These are phyloP conservation scores for Heterodera filipjevi DNA, from an alignment of 2,888 invertebrate species.

Conservation along the genomic window DNA sequence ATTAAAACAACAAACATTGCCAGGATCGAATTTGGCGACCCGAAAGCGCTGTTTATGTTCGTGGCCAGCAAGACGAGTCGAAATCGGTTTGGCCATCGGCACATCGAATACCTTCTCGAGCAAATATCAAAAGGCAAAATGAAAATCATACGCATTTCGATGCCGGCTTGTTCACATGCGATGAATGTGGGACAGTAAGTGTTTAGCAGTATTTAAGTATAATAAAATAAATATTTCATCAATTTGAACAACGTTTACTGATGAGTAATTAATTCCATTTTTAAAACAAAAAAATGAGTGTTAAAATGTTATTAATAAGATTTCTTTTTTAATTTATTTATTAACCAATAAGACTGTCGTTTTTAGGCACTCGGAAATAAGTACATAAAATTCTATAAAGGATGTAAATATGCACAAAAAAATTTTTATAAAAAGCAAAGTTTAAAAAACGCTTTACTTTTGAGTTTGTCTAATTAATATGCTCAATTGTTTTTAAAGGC, in stretches of 20 bases:
- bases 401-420: too few species aligned
- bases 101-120: constrained; percentile 85
- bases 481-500: too few species aligned
- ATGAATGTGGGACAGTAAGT: constrained; percentile 22
- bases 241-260: constrained; percentile 1
- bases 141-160: constrained; percentile 52
- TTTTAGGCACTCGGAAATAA: too few species aligned
- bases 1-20: not conserved
- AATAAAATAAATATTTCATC: not conserved
- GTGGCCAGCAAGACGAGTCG: constrained; percentile 84
- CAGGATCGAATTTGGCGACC: constrained; percentile 42
- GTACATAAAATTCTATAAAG: too few species aligned
- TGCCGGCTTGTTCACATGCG: constrained; percentile 52
- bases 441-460: too few species aligned
- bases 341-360: too few species aligned
- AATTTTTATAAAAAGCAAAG: too few species aligned
- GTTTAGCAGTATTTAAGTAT: not conserved
- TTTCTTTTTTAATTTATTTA: too few species aligned
- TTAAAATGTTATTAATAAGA: too few species aligned
- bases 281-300: too few species aligned
- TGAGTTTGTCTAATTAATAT: too few species aligned
- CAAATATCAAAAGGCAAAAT: constrained; percentile 65
- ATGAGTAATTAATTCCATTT: too few species aligned
- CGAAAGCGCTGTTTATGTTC: constrained; percentile 74
- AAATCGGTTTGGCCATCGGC: constrained; percentile 89